A percentile compares a stretch with the other conserved stretches of the same genome.
Conservation (phyloP, 2,797 vertebrate genomes). For the Naso thynnoides region DNA sequence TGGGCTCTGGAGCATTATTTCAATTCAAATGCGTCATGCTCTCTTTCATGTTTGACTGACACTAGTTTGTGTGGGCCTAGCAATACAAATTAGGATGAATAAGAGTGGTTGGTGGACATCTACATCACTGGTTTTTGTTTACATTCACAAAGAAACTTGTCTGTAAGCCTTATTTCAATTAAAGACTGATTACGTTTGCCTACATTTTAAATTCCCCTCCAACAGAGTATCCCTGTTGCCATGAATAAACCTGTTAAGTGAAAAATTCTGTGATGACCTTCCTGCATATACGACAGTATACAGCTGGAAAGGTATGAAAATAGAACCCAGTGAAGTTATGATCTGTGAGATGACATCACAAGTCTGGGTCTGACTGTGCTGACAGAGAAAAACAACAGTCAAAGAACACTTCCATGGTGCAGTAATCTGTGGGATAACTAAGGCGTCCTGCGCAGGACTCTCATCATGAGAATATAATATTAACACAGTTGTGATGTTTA, state of each 20-base stretch:
- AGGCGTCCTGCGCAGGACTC: background rate
- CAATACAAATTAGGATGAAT: slow-evolving; percentile 54
- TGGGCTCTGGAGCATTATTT: slow-evolving; percentile 53
- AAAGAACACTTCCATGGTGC: slow-evolving; percentile 1
- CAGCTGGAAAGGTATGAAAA: background rate
- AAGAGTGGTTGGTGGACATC: slow-evolving; percentile 36
- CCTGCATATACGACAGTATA: background rate
- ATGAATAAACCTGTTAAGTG: slow-evolving; percentile 10
- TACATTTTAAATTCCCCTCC: slow-evolving; percentile 19
- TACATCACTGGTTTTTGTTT: slow-evolving; percentile 40
- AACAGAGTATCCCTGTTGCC: slow-evolving; percentile 25
- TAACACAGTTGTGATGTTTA: slow-evolving; percentile 8
- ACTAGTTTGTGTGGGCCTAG: slow-evolving; percentile 66
- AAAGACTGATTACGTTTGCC: slow-evolving; percentile 29
- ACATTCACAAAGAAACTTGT: slow-evolving; percentile 17
- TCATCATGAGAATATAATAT: slow-evolving; percentile 1
- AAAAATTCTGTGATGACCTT: slow-evolving; percentile 13
- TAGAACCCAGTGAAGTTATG: slow-evolving; percentile 9
- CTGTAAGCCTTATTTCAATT: slow-evolving; percentile 14
- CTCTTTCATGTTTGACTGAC: slow-evolving; percentile 68
- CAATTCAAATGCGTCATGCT: slow-evolving; percentile 56
- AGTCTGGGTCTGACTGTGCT: slow-evolving; percentile 6
- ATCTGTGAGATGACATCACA: slow-evolving; percentile 11
- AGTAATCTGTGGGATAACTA: slow-evolving; percentile 6
- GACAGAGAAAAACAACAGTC: slow-evolving; percentile 13